Percentiles rank a stretch among this genome's conserved stretches.
Evolutionary conservation across 2,797 vertebrate species (phyloP).

Genomic region (Nyctalus aviator): DNA sequence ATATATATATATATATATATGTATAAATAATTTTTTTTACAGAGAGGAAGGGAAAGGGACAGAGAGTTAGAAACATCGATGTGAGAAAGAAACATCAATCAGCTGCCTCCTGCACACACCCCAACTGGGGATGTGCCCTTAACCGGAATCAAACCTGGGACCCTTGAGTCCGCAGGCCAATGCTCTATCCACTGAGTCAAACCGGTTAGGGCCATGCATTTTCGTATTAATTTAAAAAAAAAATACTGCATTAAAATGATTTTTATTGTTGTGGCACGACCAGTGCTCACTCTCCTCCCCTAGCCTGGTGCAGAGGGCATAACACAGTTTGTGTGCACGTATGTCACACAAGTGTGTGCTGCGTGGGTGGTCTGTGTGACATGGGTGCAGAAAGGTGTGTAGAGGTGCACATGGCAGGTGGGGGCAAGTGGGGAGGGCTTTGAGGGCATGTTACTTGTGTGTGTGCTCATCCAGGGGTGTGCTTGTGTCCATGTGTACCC

Average conservation of each 20-base stretch:
- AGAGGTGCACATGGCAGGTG: accelerated
- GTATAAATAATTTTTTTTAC: too few species aligned
- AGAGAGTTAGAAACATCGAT: too few species aligned
- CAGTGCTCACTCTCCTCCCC: background rate
- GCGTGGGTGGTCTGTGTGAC: background rate
- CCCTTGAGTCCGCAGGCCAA: too few species aligned
- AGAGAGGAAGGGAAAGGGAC: too few species aligned
- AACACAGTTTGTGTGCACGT: accelerated
- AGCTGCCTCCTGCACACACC: too few species aligned
- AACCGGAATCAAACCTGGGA: too few species aligned
- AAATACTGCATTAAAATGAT: background rate
- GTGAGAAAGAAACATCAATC: too few species aligned
- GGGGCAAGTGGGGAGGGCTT: too few species aligned
- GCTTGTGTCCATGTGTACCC: background rate
- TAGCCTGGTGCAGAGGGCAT: background rate
- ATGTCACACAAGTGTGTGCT: background rate
- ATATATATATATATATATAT: too few species aligned
- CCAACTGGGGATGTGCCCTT: too few species aligned
- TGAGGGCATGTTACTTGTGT: background rate
- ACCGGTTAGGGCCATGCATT: too few species aligned
- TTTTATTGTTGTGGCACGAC: background rate
- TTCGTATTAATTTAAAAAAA: background rate
- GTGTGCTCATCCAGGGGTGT: background rate
- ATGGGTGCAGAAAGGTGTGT: background rate
- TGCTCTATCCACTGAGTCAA: too few species aligned